Evolutionary conservation across 37 sponge, comb jelly and placozoan species (phyloP), one percentile per base, ranked within the genome.

Genomic region (Cliona cf. orientalis): DNA sequence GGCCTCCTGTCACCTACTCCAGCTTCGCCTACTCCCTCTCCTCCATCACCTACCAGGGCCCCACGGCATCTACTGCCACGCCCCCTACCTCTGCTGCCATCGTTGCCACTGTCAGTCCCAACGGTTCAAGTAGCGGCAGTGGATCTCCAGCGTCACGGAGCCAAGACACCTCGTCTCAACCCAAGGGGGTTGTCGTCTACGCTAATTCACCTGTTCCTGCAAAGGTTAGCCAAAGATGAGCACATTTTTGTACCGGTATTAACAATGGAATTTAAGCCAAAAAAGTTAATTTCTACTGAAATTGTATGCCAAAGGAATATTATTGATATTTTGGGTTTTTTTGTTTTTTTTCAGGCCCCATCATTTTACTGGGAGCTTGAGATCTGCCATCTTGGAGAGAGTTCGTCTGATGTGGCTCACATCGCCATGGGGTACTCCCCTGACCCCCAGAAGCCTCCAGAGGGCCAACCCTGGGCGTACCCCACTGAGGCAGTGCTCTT

Each of bases 341-440:
- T 39, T 12, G 2, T 46, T 46, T 9, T 70, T 41, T 34, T 79
- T 31, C 65, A 85, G 80, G 93, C 93, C 9, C 83, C 91, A 1
- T 92, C 95, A 43, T 98, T 95, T 83, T 98, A 98, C 91, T 98
- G 91, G 91, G 98, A 98, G 80, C 56, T 92, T 26, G 94, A 96
- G 69, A 57, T 96, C 46, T 78, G 76, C 38, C 84, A 87, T 21
- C 41, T 90, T 12, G 86, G 76, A 0, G 89, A 89, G 25, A 57
- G 84, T 22, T 87, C 88, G 39, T 59, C 76, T 43, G 85, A 87
- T 28, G 38, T 55, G 0, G 60, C 80, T 29, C 80, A 63, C 25
- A 43, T 85, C n/a, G 72, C 89, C 60, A 85, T 93, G 80, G 95
- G 94, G 2, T 80, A 83, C 80, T 89, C 92, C 76, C 83, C 80